These are phyloP conservation scores for Drosophila fulvimacula DNA, from an alignment of 2,888 invertebrate genomes.

Conservation along the genomic window DNA sequence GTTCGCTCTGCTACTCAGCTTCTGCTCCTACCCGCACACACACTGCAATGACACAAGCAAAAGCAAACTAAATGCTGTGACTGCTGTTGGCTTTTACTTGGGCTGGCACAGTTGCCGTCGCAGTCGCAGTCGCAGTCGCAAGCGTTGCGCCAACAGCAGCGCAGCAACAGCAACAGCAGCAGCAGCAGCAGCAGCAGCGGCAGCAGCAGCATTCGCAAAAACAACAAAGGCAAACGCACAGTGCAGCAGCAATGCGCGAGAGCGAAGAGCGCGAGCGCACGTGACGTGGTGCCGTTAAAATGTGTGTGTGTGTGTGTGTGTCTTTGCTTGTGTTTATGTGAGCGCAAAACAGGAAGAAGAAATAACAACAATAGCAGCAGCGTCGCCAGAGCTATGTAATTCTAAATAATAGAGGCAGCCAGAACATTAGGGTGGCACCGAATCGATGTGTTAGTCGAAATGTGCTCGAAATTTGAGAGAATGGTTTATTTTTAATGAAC, in stretches of 20 bases:
- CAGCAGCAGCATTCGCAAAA: slow-evolving; percentile 64
- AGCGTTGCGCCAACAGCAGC: slow-evolving; percentile 22
- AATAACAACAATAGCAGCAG: slow-evolving; percentile 46
- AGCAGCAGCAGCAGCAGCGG: slow-evolving; percentile 35
- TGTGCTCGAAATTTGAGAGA: slow-evolving; percentile 33
- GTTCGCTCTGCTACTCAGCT: slow-evolving; percentile 38
- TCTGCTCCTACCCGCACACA: slow-evolving; percentile 72
- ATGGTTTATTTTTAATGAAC: slow-evolving; percentile 33
- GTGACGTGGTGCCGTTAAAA: slow-evolving; percentile 52
- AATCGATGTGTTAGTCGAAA: slow-evolving; percentile 13
- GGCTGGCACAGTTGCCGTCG: slow-evolving; percentile 46
- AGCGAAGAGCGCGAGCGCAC: slow-evolving; percentile 61
- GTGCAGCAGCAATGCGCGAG: slow-evolving; percentile 48
- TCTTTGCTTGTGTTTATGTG: slow-evolving; percentile 53
- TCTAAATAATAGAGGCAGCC: slow-evolving; percentile 50
- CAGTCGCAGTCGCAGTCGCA: slow-evolving; percentile 25
- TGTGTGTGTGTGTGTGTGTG: slow-evolving; percentile 36
- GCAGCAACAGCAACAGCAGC: slow-evolving; percentile 51
- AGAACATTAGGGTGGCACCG: slow-evolving; percentile 60
- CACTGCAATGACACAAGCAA: slow-evolving; percentile 78
- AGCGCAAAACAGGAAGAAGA: slow-evolving; percentile 71
- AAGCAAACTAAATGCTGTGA: slow-evolving; percentile 72
- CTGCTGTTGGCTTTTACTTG: slow-evolving; percentile 60
- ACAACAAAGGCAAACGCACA: slow-evolving; percentile 56
- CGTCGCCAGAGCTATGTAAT: slow-evolving; percentile 49